Evolutionary conservation across 30 jellyfish, hydroid and myxozoan genomes (phyloP).

Genomic region (Rhopilema esculentum): DNA sequence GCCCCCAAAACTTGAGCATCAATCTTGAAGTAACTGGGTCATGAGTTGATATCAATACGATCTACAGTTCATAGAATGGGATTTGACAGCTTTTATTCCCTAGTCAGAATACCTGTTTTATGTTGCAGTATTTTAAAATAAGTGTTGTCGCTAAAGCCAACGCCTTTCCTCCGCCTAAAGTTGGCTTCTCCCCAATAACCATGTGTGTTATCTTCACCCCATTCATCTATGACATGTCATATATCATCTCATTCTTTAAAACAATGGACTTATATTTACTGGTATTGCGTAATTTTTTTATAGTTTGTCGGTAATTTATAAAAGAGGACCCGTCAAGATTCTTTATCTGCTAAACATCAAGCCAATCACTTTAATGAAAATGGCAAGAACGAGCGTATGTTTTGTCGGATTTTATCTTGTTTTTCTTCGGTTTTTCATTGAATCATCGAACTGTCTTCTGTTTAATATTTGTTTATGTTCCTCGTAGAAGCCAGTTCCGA

Average conservation of each 20-base stretch:
- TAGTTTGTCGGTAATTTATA: not conserved
- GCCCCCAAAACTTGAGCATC: too few relatives aligned
- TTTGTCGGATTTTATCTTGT: not conserved
- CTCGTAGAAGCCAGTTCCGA: slow-evolving; percentile 29
- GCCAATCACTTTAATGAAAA: not conserved
- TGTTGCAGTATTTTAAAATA: too few relatives aligned
- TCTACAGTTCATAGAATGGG: too few relatives aligned
- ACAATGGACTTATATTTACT: not conserved
- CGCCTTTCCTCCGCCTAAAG: not conserved
- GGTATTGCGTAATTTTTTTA: not conserved
- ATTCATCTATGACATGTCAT: not conserved
- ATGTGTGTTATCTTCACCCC: not conserved
- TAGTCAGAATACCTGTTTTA: too few relatives aligned
- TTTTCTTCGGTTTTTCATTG: too few relatives aligned
- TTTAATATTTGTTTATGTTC: not conserved
- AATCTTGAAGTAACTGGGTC: too few relatives aligned
- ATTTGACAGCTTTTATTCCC: too few relatives aligned
- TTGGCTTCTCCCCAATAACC: not conserved
- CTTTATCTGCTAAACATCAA: not conserved
- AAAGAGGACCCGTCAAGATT: not conserved
- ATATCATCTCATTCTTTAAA: not conserved
- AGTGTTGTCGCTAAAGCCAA: not conserved
- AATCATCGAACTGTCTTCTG: not conserved
- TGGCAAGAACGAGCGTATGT: not conserved
- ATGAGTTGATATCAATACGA: too few relatives aligned